Conservation (phyloP, 2,113 vertebrate genomes). For the Manacus vitellinus region DNA sequence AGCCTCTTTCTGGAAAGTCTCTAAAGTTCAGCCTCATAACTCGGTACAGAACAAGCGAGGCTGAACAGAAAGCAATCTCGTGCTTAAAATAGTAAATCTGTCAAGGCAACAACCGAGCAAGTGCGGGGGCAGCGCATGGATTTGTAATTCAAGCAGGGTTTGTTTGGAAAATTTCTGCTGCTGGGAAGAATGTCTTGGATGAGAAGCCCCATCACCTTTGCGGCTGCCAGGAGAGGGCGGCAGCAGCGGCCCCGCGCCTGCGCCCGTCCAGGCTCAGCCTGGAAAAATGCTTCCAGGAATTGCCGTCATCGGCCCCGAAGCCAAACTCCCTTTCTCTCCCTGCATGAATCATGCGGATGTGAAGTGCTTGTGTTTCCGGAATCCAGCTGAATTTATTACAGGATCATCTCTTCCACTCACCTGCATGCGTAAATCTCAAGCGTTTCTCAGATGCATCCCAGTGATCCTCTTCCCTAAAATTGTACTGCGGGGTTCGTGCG, state of each 20-base stretch:
- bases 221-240: slow-evolving; percentile 52
- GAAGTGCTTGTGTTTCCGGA: neutral
- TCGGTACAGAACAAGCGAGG: neutral
- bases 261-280: neutral
- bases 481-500: rapidly evolving
- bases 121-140: neutral
- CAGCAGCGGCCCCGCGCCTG: neutral
- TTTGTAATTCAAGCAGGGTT: neutral
- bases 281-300: neutral
- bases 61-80: neutral
- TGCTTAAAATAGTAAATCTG: slow-evolving; percentile 20
- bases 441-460: neutral
- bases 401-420: neutral
- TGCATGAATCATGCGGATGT: neutral
- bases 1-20: neutral
- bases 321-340: neutral
- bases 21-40: neutral
- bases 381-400: neutral
- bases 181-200: neutral
- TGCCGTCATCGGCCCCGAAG: neutral
- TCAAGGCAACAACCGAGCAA: neutral
- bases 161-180: neutral
- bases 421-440: neutral
- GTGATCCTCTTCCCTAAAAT: neutral
- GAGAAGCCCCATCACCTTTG: neutral